phyloP scores from a whole-genome alignment of 2,113 vertebrate species.

The Sprattus sprattus region DNA sequence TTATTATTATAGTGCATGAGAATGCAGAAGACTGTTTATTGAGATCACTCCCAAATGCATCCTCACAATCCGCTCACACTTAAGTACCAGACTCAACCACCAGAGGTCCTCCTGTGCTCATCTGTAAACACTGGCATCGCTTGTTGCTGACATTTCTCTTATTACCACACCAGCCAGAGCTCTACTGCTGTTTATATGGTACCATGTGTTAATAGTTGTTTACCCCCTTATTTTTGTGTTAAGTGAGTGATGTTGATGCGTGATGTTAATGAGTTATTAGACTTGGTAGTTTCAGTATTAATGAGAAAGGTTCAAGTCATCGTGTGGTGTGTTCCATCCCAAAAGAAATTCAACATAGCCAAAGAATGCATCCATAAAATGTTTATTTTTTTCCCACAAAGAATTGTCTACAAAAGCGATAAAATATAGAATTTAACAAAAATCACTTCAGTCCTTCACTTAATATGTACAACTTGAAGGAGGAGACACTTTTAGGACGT shows the following conservation, averaged over 20 bases:
- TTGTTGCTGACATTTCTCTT: not conserved
- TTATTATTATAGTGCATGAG: too few species aligned
- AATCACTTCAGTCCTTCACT: slow-evolving; percentile 85
- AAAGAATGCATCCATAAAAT: slow-evolving; percentile 81
- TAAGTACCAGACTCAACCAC: not conserved
- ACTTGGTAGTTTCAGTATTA: not conserved
- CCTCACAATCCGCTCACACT: not conserved
- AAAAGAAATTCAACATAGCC: slow-evolving; percentile 60
- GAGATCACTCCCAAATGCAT: not conserved
- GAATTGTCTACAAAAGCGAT: slow-evolving; percentile 95
- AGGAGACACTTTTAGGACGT: slow-evolving; percentile 74
- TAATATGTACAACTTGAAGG: slow-evolving; percentile 90
- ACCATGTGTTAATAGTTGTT: not conserved
- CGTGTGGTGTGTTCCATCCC: slow-evolving; percentile 41
- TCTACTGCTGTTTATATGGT: not conserved
- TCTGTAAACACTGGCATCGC: not conserved
- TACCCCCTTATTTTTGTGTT: slow-evolving; percentile 50
- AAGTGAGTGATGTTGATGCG: not conserved
- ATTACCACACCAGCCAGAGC: not conserved
- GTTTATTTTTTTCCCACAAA: slow-evolving; percentile 86
- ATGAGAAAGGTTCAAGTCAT: not conserved
- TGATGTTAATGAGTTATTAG: not conserved
- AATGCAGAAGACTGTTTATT: too few species aligned
- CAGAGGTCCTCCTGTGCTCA: not conserved
- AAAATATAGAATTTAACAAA: slow-evolving; percentile 98